Base-by-base conservation (phyloP, 92 coral and sea anemone species). In the Porites rus region DNA sequence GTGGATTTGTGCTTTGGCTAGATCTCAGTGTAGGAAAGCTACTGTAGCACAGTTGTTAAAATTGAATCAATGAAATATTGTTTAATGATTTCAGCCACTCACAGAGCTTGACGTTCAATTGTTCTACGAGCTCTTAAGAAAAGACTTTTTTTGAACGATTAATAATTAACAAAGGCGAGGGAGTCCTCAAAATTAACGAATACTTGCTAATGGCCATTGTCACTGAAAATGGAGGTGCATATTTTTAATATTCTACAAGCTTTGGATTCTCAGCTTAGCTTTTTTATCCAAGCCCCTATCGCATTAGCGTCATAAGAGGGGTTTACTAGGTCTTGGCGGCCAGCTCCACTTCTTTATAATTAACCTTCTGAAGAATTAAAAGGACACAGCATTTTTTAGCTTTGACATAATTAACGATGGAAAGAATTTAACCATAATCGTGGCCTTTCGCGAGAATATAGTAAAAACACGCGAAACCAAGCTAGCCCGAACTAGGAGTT, bases 91-190 rank as follows among this genome's bases (percentile, higher is more conserved):
- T 16, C 19, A 58, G 56, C 85, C 85, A 69, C 64, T 76, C 85
- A 69, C 64, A 25, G 58, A 81, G 13, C n/a, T 46, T 52, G 6
- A 20, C 7, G 10, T 65, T 7, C 1, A 10, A 20, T 51, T 79
- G 74, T 8, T 51, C 51, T 14, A 6, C 64, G 12, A 51, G 65
- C 63, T 11, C 43, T 1, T 20, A 0, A 22, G 28, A 28, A 17
- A 52, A 53, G 8, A 63, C 17, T 14, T 10, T 1, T 1, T 69
- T 69, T 76, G 17, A n/a, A 6, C 54, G 6, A 81, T 81, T 56
- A 81, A 81, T 81, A 69, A 81, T 81, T 81, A 81, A 81, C 21
- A 16, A 13, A 62, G 50, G 76, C 0, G 60, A 81, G 17, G 12
- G 38, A 74, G 10, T 12, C n/a, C 54, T 69, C 6, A 1, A 71